phyloP scores from a whole-genome alignment of 2,113 vertebrate genomes.

The Myotis yumanensis region DNA sequence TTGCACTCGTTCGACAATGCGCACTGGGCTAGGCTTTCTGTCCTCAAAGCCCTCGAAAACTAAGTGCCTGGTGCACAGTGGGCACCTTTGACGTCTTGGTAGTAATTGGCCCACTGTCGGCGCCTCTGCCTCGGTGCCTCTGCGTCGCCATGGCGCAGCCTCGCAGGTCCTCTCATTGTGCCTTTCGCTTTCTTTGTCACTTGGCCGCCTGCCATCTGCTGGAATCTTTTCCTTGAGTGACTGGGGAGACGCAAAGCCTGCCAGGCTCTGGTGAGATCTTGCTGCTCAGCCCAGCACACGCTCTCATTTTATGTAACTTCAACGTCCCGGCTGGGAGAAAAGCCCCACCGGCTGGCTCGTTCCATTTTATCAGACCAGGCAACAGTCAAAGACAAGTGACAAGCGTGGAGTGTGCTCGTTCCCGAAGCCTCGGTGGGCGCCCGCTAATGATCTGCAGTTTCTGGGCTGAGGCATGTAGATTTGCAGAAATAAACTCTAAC shows the following conservation, averaged over 20 bases:
- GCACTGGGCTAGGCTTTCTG: neutral
- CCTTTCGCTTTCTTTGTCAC: conserved; percentile 11
- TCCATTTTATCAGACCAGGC: conserved; percentile 21
- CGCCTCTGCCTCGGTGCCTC: neutral
- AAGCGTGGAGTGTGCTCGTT: neutral
- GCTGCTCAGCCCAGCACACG: neutral
- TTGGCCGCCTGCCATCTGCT: conserved; percentile 25
- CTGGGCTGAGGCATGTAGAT: neutral
- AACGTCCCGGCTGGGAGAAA: neutral
- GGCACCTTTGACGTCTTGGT: neutral
- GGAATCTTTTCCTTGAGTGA: conserved; percentile 39
- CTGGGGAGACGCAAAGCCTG: neutral
- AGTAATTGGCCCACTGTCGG: neutral
- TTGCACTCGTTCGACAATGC: rapidly evolving
- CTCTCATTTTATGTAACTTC: conserved; percentile 32
- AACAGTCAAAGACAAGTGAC: neutral
- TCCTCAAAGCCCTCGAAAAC: neutral
- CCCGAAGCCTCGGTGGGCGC: neutral
- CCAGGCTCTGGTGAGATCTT: neutral
- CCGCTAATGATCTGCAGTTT: neutral
- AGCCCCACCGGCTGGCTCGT: neutral
- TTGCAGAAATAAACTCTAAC: neutral
- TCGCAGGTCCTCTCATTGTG: neutral
- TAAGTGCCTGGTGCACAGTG: neutral
- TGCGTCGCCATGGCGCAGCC: neutral